Conservation (phyloP, 1,140 invertebrate species). For the Spodoptera litura region DNA sequence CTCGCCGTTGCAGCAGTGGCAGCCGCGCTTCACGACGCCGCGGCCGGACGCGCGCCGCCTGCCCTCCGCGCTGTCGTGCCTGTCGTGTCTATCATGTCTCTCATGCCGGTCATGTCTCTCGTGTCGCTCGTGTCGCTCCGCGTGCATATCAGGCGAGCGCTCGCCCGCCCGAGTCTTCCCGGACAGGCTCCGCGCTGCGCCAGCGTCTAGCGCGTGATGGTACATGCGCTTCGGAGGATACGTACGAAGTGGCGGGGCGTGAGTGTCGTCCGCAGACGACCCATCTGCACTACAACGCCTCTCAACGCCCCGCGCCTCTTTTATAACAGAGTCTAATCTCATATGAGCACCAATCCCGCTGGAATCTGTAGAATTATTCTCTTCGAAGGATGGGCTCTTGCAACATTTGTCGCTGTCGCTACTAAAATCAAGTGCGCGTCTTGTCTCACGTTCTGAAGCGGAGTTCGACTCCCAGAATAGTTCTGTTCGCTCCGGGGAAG, state of each 20-base stretch:
- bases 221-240: conserved; percentile 69
- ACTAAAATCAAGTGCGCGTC: conserved; percentile 78
- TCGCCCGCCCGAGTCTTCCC: conserved; percentile 78
- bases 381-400: conserved; percentile 82
- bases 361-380: conserved; percentile 81
- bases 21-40: conserved; percentile 80
- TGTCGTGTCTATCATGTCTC: conserved; percentile 41
- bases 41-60: conserved; percentile 75
- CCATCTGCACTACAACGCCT: conserved; percentile 64
- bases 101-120: conserved; percentile 52
- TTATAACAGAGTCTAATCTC: conserved; percentile 82
- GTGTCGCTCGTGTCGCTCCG: not conserved
- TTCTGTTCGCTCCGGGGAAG: conserved; percentile 78
- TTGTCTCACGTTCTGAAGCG: conserved; percentile 73
- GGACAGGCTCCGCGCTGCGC: conserved; percentile 61
- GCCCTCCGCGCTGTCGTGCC: conserved; percentile 56
- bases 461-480: conserved; percentile 84
- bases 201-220: conserved; percentile 58
- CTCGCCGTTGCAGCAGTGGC: conserved; percentile 81
- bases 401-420: conserved; percentile 84
- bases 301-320: conserved; percentile 71
- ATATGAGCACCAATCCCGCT: conserved; percentile 76
- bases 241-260: conserved; percentile 69
- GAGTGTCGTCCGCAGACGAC: conserved; percentile 66
- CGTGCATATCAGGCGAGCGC: conserved; percentile 58